Evolutionary conservation across 1,140 invertebrate species (phyloP).

Genomic region (Centruroides sculpturatus): DNA sequence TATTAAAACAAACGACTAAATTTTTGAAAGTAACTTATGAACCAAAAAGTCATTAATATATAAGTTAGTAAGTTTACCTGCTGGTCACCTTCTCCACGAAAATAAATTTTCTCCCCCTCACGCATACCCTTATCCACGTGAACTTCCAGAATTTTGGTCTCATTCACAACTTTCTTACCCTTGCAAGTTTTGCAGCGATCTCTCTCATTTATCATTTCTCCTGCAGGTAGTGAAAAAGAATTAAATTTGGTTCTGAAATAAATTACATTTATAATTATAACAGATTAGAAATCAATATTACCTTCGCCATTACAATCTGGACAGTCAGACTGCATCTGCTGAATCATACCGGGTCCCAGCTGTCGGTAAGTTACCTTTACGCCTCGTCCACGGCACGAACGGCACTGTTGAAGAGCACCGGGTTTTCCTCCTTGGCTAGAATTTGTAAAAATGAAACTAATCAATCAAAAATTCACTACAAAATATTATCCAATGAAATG

Average conservation of each 20-base stretch:
- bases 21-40: too few species aligned
- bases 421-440: conserved; percentile 26
- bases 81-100: conserved; percentile 41
- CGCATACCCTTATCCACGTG: conserved; percentile 41
- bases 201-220: conserved; percentile 57
- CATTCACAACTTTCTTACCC: conserved; percentile 35
- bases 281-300: background rate
- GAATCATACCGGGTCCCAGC: conserved; percentile 34
- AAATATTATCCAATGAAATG: too few species aligned
- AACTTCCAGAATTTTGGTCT: conserved; percentile 42
- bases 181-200: conserved; percentile 62
- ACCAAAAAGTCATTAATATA: too few species aligned
- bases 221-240: conserved; percentile 17
- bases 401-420: conserved; percentile 24
- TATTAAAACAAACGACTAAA: too few species aligned
- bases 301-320: conserved; percentile 45
- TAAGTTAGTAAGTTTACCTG: conserved; percentile 27
- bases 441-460: too few species aligned
- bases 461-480: too few species aligned
- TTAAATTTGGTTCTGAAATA: background rate
- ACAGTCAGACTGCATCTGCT: conserved; percentile 34
- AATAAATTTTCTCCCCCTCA: conserved; percentile 37
- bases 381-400: conserved; percentile 29
- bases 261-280: background rate
- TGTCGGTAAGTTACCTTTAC: conserved; percentile 28